Base-by-base conservation (phyloP, 2,113 vertebrate genomes). In the Serilophus lunatus region DNA sequence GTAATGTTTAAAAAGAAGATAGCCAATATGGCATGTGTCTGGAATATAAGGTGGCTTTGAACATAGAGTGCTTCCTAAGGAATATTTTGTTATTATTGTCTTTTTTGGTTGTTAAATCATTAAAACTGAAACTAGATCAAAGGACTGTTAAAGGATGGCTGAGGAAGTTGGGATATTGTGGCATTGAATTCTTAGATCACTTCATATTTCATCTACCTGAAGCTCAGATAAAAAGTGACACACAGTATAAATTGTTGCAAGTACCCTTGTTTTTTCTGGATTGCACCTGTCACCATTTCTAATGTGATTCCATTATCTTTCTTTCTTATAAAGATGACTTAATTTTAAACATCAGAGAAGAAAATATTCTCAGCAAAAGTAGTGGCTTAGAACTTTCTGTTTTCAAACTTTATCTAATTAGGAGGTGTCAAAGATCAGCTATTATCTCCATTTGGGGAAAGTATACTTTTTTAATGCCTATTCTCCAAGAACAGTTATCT, bases 1-100 rank as follows among this genome's bases (percentile, higher is more conserved):
- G 96, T 22, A 91, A 88, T 25, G 33, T 80, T 95, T 60, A 85
- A 45, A 93, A 96, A 70, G 87, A 88, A 96, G 82, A 86, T 2
- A 65, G 33, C 4, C 60, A 83, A 13, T 95, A 10, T 86, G 57
- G 61, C 36, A 36, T 14, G 25, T 22, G 36, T 10, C 76, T 9
- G 47, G 26, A 93, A 40, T 47, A 19, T 3, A 69, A 63, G 26
- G 23, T 68, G 38, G 20, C 44, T 85, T 78, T 84, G 49, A 76
- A 88, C 40, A 35, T 0, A 53, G 22, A n/a, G 7, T 6, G 38
- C 31, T 82, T 90, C 44, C 35, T 49, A 82, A 42, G 36, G 42
- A 74, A 74, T 29, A 63, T 13, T 86, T 74, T 17, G 63, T 33
- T 70, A 74, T 47, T n/a, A 9, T 20, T 40, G 13, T 76, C 86